Base-by-base conservation (phyloP, 2,113 vertebrate genomes). In the Brachyhypopomus gauderio region DNA sequence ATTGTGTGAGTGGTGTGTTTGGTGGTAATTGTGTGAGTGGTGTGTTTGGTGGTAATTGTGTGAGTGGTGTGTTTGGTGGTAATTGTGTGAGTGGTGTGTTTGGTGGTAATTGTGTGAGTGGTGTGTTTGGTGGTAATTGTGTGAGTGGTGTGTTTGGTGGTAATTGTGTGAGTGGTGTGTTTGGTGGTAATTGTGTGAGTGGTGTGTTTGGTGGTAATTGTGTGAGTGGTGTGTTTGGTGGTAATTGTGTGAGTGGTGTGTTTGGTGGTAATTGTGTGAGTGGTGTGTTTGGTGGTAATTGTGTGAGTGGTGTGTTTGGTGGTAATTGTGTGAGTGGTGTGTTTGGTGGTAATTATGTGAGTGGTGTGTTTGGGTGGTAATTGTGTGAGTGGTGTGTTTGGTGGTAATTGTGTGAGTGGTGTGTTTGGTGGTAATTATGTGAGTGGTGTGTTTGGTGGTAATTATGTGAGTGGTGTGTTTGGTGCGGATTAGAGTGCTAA, bases 401-500 rank as follows among this genome's bases (percentile, higher is more conserved):
- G 17, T 60, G 56, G n/a, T n/a, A n/a, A n/a, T 60, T 67, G 6
- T 36, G 25, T 5, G 27, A 9, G 23, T 63, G 23, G 72, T 78
- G 14, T 79, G 60, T 6, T 20, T 66, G 45, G 17, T 60, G 56
- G n/a, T n/a, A n/a, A n/a, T 60, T 67, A 19, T 36, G 25, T 5
- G 27, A 9, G 23, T 63, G 23, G 72, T 78, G 14, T 79, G 60
- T 60, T 20, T 22, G 58, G 5, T 60, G 58, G 20, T 60, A n/a
- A 60, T 60, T 67, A 19, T 36, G 25, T 5, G 27, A 9, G 23
- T 63, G 23, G 72, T 78, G 14, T 79, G 60, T 6, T 20, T 66
- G 45, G 17, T 60, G 56, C 67, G 66, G 75, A 70, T 72, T 72
- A 45, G 45, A 79, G 78, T 85, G 59, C 69, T 91, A 92, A 91